Base-by-base conservation (phyloP, 2,113 vertebrate species). In the Oryzias woworae region DNA sequence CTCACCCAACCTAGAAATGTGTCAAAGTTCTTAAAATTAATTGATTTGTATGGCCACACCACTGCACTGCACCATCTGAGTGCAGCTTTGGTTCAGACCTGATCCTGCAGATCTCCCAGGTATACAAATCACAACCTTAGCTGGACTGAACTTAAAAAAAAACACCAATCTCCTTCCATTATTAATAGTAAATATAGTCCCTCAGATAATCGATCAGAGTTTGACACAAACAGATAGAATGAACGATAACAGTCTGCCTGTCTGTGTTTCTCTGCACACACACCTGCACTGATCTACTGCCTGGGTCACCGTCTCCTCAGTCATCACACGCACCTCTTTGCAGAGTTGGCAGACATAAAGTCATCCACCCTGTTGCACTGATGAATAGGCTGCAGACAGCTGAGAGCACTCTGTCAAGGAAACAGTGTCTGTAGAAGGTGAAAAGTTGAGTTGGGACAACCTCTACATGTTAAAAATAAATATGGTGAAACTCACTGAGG, bases 361-460 rank as follows among this genome's bases (percentile, higher is more conserved):
- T 75, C 79, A 84, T 72, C 61, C 73, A 12, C 53, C 56, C 60
- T 62, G 76, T 73, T 69, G 72, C 49, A 44, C 72, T 90, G 86
- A 90, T 83, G 75, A 83, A 87, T 89, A 69, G 84, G 56, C 75
- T 81, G 84, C 2, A 44, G 84, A 90, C 85, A 87, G 77, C 77
- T 64, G 58, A 63, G 78, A 83, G 75, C 68, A 64, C 42, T 66
- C 76, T 77, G 70, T 85, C 81, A 86, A 60, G 78, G 65, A 58
- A 77, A 59, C 55, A 28, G 69, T 61, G 31, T 49, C 26, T 17
- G 20, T 62, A 60, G 71, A 61, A 18, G 72, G 54, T 71, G 78
- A 65, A 74, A 80, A 74, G 75, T 67, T 69, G 45, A 61, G 52
- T 73, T 53, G 41, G 59, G 69, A 63, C 23, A 77, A 44, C 47